phyloP scores from a whole-genome alignment of 2,113 vertebrate genomes.

The Balaeniceps rex region DNA sequence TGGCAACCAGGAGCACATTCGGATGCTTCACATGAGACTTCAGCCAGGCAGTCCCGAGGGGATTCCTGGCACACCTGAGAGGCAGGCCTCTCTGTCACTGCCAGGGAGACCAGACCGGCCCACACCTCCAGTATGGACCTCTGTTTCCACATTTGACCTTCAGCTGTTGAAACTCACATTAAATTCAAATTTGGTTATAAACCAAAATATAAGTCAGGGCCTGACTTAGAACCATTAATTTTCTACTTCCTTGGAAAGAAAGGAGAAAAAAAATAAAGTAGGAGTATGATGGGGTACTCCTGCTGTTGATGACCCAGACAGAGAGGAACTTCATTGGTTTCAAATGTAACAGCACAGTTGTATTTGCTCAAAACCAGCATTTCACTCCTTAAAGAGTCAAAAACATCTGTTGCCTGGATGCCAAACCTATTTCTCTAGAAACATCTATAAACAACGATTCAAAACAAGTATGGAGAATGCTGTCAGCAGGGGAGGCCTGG shows the following conservation, averaged over 20 bases:
- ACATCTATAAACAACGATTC: neutral
- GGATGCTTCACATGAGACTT: neutral
- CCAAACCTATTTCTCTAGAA: conserved; percentile 12
- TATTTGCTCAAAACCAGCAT: neutral
- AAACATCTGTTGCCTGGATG: neutral
- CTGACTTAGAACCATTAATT: neutral
- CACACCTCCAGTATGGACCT: neutral
- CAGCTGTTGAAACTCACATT: neutral
- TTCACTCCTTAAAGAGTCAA: neutral
- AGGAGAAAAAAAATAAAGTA: neutral
- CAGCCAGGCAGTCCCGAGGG: neutral
- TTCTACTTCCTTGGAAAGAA: neutral
- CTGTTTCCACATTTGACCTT: neutral
- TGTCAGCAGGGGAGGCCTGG: neutral
- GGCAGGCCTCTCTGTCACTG: neutral
- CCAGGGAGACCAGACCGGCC: neutral
- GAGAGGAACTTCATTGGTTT: neutral
- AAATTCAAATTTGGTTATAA: neutral
- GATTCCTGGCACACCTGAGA: neutral
- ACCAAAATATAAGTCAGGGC: too few relatives aligned
- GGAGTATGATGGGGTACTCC: neutral
- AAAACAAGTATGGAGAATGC: neutral
- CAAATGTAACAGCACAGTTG: neutral
- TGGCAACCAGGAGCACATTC: neutral
- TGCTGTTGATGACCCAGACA: neutral